Percentiles rank a stretch among this genome's conserved stretches.
These are phyloP conservation scores for Euthynnus affinis DNA, from an alignment of 2,797 vertebrate species.

Conservation along the genomic window DNA sequence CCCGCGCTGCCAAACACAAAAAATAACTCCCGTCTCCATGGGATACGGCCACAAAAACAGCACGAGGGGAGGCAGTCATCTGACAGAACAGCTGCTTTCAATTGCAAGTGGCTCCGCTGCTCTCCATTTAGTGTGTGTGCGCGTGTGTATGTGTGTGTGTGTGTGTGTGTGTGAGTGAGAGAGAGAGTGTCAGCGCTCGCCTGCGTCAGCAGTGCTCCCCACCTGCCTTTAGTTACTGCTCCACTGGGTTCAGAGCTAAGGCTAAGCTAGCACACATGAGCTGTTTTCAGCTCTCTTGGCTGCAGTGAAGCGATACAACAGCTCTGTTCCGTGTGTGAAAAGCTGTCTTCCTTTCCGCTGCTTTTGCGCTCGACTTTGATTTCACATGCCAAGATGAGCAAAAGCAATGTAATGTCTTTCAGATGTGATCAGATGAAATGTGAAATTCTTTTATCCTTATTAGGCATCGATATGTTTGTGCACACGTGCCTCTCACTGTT, in stretches of 20 bases:
- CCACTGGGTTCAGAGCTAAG: constrained; percentile 63
- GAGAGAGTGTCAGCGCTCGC: constrained; percentile 49
- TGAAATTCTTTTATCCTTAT: constrained; percentile 7
- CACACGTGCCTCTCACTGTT: background rate
- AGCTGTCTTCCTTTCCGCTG: constrained; percentile 24
- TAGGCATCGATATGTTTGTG: background rate
- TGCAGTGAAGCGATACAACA: constrained; percentile 25
- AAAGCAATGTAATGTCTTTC: constrained; percentile 20
- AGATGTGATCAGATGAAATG: constrained; percentile 27
- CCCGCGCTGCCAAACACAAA: constrained; percentile 79
- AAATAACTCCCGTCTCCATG: constrained; percentile 82
- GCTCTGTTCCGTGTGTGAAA: constrained; percentile 39
- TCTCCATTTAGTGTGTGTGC: constrained; percentile 55
- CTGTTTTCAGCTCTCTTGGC: constrained; percentile 47
- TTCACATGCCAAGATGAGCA: constrained; percentile 35
- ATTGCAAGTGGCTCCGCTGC: constrained; percentile 77
- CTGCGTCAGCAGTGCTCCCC: constrained; percentile 78
- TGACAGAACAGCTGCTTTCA: constrained; percentile 88
- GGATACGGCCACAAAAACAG: constrained; percentile 85
- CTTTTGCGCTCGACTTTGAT: constrained; percentile 31
- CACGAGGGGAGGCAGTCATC: constrained; percentile 77
- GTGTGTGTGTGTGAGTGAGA: constrained; percentile 14
- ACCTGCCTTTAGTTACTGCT: constrained; percentile 78
- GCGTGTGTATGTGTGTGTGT: constrained; percentile 25
- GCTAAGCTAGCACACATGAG: constrained; percentile 63